These are phyloP conservation scores for Plecotus auritus DNA, from an alignment of 2,113 vertebrate genomes.

Conservation along the genomic window DNA sequence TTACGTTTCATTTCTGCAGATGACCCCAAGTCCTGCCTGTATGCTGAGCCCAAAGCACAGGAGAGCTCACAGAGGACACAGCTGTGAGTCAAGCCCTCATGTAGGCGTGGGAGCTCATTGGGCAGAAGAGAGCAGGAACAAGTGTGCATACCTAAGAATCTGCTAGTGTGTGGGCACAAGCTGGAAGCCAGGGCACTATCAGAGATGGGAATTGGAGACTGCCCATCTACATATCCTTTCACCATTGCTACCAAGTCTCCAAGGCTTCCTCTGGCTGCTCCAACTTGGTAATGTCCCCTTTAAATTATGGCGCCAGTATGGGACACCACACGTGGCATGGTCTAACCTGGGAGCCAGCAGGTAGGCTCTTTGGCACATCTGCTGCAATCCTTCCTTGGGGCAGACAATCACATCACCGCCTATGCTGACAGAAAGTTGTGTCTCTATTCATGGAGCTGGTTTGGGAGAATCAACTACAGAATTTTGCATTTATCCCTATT, in stretches of 20 bases:
- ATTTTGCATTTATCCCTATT: background rate
- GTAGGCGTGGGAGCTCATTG: background rate
- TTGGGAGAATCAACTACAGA: background rate
- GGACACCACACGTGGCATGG: background rate
- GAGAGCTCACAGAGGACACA: background rate
- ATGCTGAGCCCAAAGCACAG: background rate
- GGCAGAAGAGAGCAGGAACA: background rate
- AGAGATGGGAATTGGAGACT: background rate
- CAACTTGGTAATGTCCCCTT: background rate
- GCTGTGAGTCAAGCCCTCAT: background rate
- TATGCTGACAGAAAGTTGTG: background rate
- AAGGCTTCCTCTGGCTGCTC: background rate
- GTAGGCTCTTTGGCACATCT: background rate
- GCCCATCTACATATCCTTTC: background rate
- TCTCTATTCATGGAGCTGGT: background rate
- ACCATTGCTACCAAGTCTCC: background rate
- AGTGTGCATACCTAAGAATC: background rate
- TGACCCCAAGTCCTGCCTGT: background rate
- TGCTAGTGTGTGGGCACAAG: no score
- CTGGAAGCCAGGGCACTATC: background rate
- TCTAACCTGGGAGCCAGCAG: background rate
- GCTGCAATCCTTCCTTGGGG: background rate
- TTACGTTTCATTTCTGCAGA: no score
- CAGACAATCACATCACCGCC: background rate
- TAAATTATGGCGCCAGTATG: background rate